Percentiles rank a stretch among this genome's conserved stretches.
Evolutionary conservation across 2,888 invertebrate genomes (phyloP).

Genomic region (Omphaloscelis lunosa): DNA sequence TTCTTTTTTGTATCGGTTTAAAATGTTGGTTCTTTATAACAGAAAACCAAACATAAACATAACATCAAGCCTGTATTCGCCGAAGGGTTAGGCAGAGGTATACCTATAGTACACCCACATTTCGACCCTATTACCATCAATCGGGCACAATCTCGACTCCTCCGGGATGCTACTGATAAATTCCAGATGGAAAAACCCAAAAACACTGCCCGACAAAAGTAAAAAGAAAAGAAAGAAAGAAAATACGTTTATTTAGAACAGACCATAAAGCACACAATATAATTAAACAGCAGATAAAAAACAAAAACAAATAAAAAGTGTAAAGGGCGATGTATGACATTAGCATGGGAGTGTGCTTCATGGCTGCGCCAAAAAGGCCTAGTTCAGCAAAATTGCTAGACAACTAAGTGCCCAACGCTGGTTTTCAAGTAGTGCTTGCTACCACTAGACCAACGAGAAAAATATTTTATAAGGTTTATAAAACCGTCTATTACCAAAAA

Average conservation of each 20-base stretch:
- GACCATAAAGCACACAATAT: too few species aligned
- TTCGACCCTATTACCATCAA: neutral
- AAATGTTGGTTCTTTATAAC: neutral
- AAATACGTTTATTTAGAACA: too few species aligned
- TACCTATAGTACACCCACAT: neutral
- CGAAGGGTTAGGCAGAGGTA: too few species aligned
- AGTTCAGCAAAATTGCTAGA: too few species aligned
- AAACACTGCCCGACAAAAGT: neutral
- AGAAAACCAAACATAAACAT: neutral
- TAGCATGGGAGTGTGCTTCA: too few species aligned
- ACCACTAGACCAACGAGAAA: neutral
- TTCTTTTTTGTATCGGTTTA: neutral
- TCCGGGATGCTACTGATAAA: neutral
- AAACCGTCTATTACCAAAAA: neutral
- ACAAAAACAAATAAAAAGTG: too few species aligned
- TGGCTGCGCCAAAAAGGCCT: too few species aligned
- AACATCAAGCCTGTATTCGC: neutral
- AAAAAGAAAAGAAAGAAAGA: too few species aligned
- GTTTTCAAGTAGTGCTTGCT: neutral
- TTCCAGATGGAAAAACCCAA: neutral
- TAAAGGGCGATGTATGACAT: too few species aligned
- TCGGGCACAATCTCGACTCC: neutral
- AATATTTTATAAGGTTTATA: neutral
- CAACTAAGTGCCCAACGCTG: too few species aligned
- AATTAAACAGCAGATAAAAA: too few species aligned